Evolutionary conservation across 2,888 invertebrate species (phyloP).

Genomic region (Scelioninae gen. 2): DNA sequence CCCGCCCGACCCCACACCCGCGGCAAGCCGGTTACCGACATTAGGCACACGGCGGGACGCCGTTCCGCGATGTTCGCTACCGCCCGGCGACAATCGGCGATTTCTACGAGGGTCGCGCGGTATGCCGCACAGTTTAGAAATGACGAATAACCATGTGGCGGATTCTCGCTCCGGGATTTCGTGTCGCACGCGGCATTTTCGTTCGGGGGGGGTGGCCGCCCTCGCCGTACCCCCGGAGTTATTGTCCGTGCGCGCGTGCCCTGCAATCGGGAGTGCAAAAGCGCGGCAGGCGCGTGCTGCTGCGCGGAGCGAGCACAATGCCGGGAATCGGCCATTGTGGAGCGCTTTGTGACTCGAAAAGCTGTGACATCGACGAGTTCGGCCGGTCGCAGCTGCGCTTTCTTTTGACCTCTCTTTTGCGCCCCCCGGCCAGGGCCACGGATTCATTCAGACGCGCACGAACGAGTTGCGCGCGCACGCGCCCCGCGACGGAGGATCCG

Average conservation of each 20-base stretch:
- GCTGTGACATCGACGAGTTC: constrained; percentile 74
- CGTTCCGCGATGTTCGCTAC: constrained; percentile 14
- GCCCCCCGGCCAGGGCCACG: constrained; percentile 15
- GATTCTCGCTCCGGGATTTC: constrained; percentile 54
- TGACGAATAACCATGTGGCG: constrained; percentile 56
- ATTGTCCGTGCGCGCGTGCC: constrained; percentile 57
- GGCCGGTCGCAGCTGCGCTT: constrained; percentile 68
- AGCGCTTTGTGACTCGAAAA: constrained; percentile 71
- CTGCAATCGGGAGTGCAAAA: constrained; percentile 57
- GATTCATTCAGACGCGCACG: constrained; percentile 24
- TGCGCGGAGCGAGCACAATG: constrained; percentile 69
- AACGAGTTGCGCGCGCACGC: constrained; percentile 22
- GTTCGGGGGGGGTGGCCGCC: no score
- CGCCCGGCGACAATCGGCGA: constrained; percentile 34
- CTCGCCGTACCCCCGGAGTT: background rate
- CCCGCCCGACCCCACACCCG: no score
- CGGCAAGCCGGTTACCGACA: constrained; percentile 20
- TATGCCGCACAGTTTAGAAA: constrained; percentile 53
- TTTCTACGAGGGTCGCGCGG: constrained; percentile 39
- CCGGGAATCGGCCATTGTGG: constrained; percentile 74
- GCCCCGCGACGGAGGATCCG: no score
- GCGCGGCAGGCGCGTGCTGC: constrained; percentile 67
- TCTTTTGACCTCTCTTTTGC: constrained; percentile 57
- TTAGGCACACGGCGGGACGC: constrained; percentile 33
- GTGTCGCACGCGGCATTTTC: constrained; percentile 46